Base-by-base conservation (phyloP, 2,113 vertebrate genomes). In the Cacatua alba region DNA sequence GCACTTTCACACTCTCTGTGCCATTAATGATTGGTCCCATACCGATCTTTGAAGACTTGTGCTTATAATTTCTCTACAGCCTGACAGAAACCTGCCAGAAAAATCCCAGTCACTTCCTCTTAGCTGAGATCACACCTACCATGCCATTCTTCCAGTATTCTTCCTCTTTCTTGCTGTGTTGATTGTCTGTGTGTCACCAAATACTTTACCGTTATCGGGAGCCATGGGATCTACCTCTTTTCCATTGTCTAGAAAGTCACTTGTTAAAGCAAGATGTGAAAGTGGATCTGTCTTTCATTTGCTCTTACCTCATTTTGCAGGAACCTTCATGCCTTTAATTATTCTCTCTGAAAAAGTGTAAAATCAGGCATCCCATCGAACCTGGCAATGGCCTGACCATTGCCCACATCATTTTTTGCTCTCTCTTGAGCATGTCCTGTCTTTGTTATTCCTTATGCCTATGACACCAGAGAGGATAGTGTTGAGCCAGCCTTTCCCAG, bases 31-130 rank as follows among this genome's bases (percentile, higher is more conserved):
- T 25, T 49, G 67, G 26, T 76, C 31, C 63, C 51, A 77, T 51
- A 49, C 20, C 10, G 33, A 71, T 70, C 67, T 88, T 88, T 86
- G 71, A 92, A 72, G 59, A 29, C 12, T 64, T 44, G 10, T 53
- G 68, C 55, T 93, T 88, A 80, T 88, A 24, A 46, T 74, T 90
- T 95, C 68, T 83, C 64, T 62, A 33, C 60, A 77, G 91, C n/a
- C 76, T 70, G 79, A 49, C 63, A 92, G 70, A 89, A 92, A 82
- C 16, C 55, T 60, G 60, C 19, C 57, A 91, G 78, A 44, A 52
- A 76, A 85, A 87, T 64, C 46, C 31, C 37, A 46, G 41, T 89
- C 33, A 18, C 10, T 79, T 84, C 39, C 39, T 82, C 60, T 77
- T 21, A 83, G 41, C 49, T 57, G 46, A 86, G 37, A 69, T 79